phyloP scores from a whole-genome alignment of 2,113 vertebrate species.

The Phalacrocorax aristotelis region DNA sequence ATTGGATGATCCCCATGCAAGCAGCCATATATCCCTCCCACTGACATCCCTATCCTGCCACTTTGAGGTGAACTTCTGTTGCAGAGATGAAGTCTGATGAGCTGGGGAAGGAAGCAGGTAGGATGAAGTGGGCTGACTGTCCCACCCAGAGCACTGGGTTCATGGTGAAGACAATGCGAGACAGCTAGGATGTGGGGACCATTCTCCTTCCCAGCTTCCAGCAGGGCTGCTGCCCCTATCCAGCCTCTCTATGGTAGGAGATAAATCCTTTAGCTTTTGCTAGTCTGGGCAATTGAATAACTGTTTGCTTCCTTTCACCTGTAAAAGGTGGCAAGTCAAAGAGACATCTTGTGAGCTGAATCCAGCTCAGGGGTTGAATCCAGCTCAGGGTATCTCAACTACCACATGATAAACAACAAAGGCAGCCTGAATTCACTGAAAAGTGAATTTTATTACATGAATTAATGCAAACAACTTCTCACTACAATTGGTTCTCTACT shows the following conservation, averaged over 20 bases:
- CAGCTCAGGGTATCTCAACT: neutral
- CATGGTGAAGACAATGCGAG: neutral
- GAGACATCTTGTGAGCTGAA: neutral
- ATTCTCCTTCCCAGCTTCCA: neutral
- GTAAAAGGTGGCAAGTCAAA: neutral
- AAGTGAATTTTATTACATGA: neutral
- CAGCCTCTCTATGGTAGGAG: neutral
- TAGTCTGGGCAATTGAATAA: neutral
- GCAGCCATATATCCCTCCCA: neutral
- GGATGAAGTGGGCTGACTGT: neutral
- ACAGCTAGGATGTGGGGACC: accelerated
- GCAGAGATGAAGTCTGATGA: neutral
- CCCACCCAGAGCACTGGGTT: neutral
- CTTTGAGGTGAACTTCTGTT: neutral
- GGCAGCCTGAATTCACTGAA: neutral
- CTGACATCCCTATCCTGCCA: neutral
- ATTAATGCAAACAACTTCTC: neutral
- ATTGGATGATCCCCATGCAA: neutral
- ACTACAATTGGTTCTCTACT: neutral
- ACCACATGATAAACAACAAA: neutral
- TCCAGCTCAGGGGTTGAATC: neutral
- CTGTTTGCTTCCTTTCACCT: neutral
- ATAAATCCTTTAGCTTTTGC: neutral
- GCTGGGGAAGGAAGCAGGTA: neutral
- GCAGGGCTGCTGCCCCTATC: neutral